Evolutionary conservation across 2,113 vertebrate species (phyloP).

Genomic region (Amphilophus citrinellus): DNA sequence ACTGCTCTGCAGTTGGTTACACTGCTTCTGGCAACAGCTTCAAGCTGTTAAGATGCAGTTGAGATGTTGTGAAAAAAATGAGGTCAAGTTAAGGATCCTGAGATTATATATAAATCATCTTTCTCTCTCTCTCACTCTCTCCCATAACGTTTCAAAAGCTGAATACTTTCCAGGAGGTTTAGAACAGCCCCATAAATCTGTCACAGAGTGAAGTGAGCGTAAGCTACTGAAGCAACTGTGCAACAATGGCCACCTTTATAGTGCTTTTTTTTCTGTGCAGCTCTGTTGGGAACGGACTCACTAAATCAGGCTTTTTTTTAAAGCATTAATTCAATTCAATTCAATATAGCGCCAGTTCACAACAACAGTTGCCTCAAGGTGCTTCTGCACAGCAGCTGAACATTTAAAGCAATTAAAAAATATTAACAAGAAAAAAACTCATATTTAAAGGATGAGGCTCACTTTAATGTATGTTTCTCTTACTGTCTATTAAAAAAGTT

Average conservation of each 20-base stretch:
- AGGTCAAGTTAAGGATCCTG: conserved; percentile 44
- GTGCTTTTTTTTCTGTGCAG: not conserved
- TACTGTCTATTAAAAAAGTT: not conserved
- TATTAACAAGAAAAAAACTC: not conserved
- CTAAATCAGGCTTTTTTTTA: not conserved
- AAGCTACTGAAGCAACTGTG: conserved; percentile 15
- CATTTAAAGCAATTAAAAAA: not conserved
- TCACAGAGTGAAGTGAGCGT: conserved; percentile 36
- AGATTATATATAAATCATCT: conserved; percentile 29
- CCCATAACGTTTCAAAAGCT: conserved; percentile 47
- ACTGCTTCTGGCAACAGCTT: not conserved
- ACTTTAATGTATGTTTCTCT: not conserved
- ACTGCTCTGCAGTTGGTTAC: not conserved
- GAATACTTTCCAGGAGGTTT: conserved; percentile 66
- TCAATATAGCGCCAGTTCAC: not conserved
- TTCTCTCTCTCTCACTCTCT: conserved; percentile 4
- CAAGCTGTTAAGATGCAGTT: conserved; percentile 29
- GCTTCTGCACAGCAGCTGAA: not conserved
- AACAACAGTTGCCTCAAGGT: not conserved
- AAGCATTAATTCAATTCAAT: not conserved
- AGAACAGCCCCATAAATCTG: conserved; percentile 69
- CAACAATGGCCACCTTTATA: conserved; percentile 40
- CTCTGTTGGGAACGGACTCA: not conserved
- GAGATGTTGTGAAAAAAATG: conserved; percentile 19
- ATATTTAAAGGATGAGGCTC: not conserved